Conservation (phyloP, 1,140 invertebrate genomes). For the Drosophila ercepeae region DNA sequence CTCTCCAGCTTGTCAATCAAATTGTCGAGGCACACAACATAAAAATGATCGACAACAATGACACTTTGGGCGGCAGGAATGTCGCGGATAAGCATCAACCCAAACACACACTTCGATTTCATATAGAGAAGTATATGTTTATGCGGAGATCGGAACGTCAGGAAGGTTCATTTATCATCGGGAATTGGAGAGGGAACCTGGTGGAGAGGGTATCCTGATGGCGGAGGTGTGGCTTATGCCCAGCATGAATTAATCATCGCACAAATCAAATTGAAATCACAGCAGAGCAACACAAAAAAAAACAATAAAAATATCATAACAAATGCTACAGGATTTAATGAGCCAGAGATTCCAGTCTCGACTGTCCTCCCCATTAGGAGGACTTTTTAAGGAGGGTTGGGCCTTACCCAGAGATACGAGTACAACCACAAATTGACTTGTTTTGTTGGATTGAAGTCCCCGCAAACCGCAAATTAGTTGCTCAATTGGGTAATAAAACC, state of each 20-base stretch:
- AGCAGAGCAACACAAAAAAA: slow-evolving; percentile 9
- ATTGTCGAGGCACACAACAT: slow-evolving; percentile 48
- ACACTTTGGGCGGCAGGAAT: slow-evolving; percentile 80
- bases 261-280: slow-evolving; percentile 67
- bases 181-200: slow-evolving; percentile 4
- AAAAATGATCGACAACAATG: slow-evolving; percentile 81
- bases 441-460: slow-evolving; percentile 50
- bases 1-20: slow-evolving; percentile 70
- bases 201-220: slow-evolving; percentile 1
- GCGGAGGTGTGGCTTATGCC: slow-evolving; percentile 65
- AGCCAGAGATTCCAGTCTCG: slow-evolving; percentile 42
- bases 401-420: neutral
- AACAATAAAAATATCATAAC: slow-evolving; percentile 66
- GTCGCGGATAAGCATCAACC: slow-evolving; percentile 73
- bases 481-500: slow-evolving; percentile 81
- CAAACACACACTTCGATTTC: slow-evolving; percentile 1
- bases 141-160: slow-evolving; percentile 26
- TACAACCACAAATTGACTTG: slow-evolving; percentile 61
- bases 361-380: slow-evolving; percentile 38
- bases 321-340: slow-evolving; percentile 60
- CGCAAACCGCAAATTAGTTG: slow-evolving; percentile 80
- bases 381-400: slow-evolving; percentile 6
- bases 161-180: slow-evolving; percentile 69
- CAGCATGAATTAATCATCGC: slow-evolving; percentile 73
- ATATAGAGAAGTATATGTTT: slow-evolving; percentile 1